Conservation (phyloP, 2,888 invertebrate genomes). For the Trachelus tabidus region DNA sequence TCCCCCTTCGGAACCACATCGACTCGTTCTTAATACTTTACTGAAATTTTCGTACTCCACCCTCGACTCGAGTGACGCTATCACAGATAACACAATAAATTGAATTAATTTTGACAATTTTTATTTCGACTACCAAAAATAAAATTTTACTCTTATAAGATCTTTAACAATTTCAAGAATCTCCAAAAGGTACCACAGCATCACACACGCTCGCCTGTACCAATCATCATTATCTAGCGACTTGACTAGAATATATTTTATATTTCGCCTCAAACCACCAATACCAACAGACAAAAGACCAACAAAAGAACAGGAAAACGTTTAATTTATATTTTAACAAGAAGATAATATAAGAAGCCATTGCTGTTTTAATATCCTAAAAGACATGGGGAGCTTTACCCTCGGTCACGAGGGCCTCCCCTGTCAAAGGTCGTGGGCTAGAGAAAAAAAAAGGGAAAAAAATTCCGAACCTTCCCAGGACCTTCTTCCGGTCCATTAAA, state of each 20-base stretch:
- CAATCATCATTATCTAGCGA: neutral
- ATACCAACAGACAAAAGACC: too few species aligned
- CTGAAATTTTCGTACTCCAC: neutral
- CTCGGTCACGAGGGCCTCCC: neutral
- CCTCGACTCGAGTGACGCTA: neutral
- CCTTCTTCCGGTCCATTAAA: neutral
- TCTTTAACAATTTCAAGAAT: neutral
- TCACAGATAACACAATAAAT: neutral
- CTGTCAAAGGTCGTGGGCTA: neutral
- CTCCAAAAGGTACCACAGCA: neutral
- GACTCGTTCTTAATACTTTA: neutral
- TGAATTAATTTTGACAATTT: neutral
- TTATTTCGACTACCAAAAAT: neutral
- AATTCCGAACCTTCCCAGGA: neutral
- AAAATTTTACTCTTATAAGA: neutral
- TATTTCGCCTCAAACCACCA: neutral
- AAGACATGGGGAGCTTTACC: neutral
- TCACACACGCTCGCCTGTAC: neutral
- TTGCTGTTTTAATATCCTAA: constrained; percentile 24
- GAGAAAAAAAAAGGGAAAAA: neutral
- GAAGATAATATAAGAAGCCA: neutral
- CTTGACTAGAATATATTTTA: neutral
- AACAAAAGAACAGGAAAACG: neutral
- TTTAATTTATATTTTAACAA: too few species aligned
- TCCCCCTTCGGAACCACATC: constrained; percentile 48